Percentiles rank a stretch among this genome's conserved stretches.
These are phyloP conservation scores for Dipus sagitta DNA, from an alignment of 2,797 vertebrate genomes.

Conservation along the genomic window DNA sequence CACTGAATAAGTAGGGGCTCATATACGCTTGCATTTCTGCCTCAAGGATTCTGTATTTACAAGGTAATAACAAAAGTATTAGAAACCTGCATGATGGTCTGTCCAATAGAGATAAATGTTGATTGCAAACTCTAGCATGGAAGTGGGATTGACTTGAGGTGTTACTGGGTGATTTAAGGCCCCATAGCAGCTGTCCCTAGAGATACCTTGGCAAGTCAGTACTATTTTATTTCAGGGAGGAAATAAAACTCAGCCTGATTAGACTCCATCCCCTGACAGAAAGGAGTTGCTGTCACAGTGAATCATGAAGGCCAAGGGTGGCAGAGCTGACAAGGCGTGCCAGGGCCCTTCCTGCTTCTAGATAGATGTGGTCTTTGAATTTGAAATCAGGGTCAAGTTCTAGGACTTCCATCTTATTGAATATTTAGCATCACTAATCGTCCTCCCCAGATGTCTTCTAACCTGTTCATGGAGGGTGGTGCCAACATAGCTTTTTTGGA, in stretches of 20 bases:
- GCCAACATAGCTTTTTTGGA: background rate
- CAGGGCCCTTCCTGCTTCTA: background rate
- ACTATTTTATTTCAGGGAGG: conserved; percentile 77
- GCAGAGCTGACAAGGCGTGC: background rate
- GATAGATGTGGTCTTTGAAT: conserved; percentile 17
- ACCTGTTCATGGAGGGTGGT: no score
- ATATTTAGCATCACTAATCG: background rate
- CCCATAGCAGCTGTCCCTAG: conserved; percentile 41
- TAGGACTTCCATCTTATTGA: background rate
- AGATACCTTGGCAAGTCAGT: conserved; percentile 76
- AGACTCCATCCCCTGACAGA: conserved; percentile 59
- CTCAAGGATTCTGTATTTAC: conserved; percentile 55
- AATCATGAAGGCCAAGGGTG: conserved; percentile 63
- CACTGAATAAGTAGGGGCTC: background rate
- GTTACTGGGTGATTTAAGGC: conserved; percentile 55
- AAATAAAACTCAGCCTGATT: conserved; percentile 80
- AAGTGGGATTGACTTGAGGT: conserved; percentile 64
- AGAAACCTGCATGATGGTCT: conserved; percentile 54
- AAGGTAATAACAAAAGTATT: conserved; percentile 69
- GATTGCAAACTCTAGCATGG: conserved; percentile 39
- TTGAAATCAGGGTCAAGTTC: conserved; percentile 39
- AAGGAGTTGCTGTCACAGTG: conserved; percentile 47
- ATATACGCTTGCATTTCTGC: conserved; percentile 49
- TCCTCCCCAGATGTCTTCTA: background rate
- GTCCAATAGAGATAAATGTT: conserved; percentile 74